Percentiles rank a stretch among this genome's conserved stretches.
These are phyloP conservation scores for Poecilobothrus nobilitatus DNA, from an alignment of 2,888 invertebrate genomes.

Conservation along the genomic window DNA sequence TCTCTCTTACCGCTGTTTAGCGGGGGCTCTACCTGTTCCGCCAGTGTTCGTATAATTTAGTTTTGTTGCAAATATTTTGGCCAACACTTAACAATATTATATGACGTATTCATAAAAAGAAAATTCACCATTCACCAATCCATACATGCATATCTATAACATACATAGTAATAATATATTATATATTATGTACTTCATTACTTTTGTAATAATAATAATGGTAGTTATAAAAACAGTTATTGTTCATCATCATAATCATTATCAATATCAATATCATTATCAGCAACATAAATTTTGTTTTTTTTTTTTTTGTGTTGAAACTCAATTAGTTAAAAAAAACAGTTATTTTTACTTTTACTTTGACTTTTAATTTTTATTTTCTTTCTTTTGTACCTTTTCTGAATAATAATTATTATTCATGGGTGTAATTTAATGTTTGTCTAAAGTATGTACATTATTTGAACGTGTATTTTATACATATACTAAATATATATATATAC, in stretches of 20 bases:
- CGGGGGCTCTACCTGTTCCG: too few species aligned
- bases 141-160: too few species aligned
- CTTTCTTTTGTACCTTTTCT: not conserved
- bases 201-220: not conserved
- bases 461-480: too few species aligned
- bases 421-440: not conserved
- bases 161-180: too few species aligned
- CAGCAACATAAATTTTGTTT: not conserved
- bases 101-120: too few species aligned
- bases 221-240: not conserved
- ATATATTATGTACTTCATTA: too few species aligned
- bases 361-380: not conserved
- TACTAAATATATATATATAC: too few species aligned
- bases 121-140: too few species aligned
- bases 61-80: too few species aligned
- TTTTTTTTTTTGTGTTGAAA: not conserved
- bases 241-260: not conserved
- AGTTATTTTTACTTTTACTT: not conserved
- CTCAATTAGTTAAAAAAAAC: not conserved
- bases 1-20: too few species aligned
- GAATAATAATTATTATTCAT: conserved; percentile 6
- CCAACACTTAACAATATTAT: too few species aligned
- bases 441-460: not conserved
- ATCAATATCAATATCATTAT: not conserved
- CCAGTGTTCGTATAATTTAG: too few species aligned